phyloP scores from a whole-genome alignment of 2,888 invertebrate species.

The Lamellibrachia columna region DNA sequence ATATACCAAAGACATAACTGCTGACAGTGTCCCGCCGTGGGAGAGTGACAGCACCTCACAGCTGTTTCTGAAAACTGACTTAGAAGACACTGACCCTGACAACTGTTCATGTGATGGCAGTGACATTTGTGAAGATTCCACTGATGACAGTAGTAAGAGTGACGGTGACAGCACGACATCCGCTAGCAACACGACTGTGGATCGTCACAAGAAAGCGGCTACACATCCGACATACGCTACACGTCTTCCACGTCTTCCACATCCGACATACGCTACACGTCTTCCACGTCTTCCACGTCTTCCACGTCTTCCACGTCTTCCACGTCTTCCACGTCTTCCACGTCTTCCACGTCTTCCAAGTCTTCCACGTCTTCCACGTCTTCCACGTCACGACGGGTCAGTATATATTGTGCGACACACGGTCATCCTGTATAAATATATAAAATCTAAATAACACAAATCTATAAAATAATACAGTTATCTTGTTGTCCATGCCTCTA shows the following conservation, averaged over 20 bases:
- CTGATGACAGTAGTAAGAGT: background rate
- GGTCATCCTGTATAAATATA: background rate
- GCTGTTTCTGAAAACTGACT: background rate
- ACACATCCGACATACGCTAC: background rate
- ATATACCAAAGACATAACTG: background rate
- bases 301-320: background rate
- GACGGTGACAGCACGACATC: background rate
- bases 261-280: background rate
- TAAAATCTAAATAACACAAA: background rate
- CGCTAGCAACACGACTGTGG: background rate
- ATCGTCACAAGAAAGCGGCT: background rate
- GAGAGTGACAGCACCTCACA: background rate
- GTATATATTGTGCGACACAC: background rate
- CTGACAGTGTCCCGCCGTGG: background rate
- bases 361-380: background rate
- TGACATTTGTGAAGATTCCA: background rate
- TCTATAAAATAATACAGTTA: background rate
- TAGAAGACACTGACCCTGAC: background rate
- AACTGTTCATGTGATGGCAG: background rate
- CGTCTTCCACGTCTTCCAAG: background rate
- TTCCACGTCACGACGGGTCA: background rate
- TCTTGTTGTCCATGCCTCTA: background rate
- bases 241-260: background rate
- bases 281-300: background rate
- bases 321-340: background rate